Evolutionary conservation across 2,888 invertebrate genomes (phyloP).

Genomic region (Cylloceria caligata): DNA sequence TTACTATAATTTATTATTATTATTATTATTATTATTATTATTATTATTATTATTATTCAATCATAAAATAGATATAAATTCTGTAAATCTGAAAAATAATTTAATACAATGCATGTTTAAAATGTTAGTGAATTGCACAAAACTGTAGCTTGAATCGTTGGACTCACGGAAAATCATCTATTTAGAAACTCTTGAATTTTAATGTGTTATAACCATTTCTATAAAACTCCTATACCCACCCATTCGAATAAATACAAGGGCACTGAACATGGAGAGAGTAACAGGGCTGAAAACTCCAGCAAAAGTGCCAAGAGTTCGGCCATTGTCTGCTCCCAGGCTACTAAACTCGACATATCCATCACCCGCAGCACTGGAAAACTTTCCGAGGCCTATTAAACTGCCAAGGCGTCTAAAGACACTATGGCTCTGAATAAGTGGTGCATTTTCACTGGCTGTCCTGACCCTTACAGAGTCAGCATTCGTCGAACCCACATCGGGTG

Average conservation of each 20-base stretch:
- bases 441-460: conserved; percentile 82
- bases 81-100: too few species aligned
- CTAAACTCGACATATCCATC: conserved; percentile 85
- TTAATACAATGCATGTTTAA: too few species aligned
- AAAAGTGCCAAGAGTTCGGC: conserved; percentile 93
- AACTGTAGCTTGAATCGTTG: too few species aligned
- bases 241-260: conserved; percentile 98
- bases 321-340: conserved; percentile 81
- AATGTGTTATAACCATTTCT: neutral
- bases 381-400: conserved; percentile 77
- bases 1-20: too few species aligned
- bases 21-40: too few species aligned
- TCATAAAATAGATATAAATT: too few species aligned
- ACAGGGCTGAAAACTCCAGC: conserved; percentile 99
- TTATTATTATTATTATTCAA: too few species aligned
- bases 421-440: conserved; percentile 83
- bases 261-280: conserved; percentile 99
- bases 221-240: conserved; percentile 88
- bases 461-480: conserved; percentile 80
- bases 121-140: too few species aligned
- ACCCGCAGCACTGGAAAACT: conserved; percentile 74
- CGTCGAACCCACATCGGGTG: conserved; percentile 83
- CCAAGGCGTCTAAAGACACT: conserved; percentile 81
- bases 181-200: too few species aligned
- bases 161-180: too few species aligned